phyloP scores from a whole-genome alignment of 1,140 invertebrate species.

The Pollicipes pollicipes region DNA sequence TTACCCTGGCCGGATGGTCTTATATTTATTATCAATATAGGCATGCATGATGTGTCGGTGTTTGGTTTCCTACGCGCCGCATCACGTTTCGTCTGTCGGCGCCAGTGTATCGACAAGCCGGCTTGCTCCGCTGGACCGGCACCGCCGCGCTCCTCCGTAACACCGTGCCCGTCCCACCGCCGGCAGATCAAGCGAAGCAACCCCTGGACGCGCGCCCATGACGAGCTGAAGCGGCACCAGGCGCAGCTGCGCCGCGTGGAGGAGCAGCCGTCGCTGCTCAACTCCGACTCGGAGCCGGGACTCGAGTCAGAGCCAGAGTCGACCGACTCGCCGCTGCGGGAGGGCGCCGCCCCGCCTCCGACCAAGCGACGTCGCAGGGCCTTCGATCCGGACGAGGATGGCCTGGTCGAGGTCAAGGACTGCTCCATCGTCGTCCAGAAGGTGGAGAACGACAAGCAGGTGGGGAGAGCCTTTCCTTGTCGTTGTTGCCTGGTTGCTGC shows the following conservation, averaged over 20 bases:
- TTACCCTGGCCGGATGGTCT: too few relatives aligned
- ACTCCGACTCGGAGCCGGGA: conserved; percentile 11
- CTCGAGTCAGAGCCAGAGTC: conserved; percentile 6
- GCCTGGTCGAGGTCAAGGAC: neutral
- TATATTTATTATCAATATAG: too few relatives aligned
- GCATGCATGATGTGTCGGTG: too few relatives aligned
- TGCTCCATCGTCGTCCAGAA: neutral
- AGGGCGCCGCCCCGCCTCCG: conserved; percentile 7
- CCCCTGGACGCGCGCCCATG: conserved; percentile 46
- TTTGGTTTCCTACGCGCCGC: too few relatives aligned
- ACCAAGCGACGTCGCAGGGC: conserved; percentile 4
- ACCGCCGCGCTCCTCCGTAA: too few relatives aligned
- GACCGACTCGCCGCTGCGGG: too few relatives aligned
- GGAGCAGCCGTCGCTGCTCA: conserved; percentile 1
- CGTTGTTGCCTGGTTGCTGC: too few relatives aligned
- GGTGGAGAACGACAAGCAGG: conserved; percentile 6
- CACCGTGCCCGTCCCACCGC: too few relatives aligned
- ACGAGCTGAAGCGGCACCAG: conserved; percentile 54
- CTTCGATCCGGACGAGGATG: conserved; percentile 9
- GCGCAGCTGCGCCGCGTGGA: conserved; percentile 31
- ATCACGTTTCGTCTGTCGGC: too few relatives aligned
- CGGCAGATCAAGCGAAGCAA: conserved; percentile 39
- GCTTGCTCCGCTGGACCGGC: too few relatives aligned
- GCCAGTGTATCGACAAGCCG: too few relatives aligned
- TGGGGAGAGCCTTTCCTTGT: too few relatives aligned